A percentile compares a stretch with the other conserved stretches of the same genome.
These are phyloP conservation scores for Herpailurus yagouaroundi DNA, from an alignment of 2,113 vertebrate species.

Conservation along the genomic window DNA sequence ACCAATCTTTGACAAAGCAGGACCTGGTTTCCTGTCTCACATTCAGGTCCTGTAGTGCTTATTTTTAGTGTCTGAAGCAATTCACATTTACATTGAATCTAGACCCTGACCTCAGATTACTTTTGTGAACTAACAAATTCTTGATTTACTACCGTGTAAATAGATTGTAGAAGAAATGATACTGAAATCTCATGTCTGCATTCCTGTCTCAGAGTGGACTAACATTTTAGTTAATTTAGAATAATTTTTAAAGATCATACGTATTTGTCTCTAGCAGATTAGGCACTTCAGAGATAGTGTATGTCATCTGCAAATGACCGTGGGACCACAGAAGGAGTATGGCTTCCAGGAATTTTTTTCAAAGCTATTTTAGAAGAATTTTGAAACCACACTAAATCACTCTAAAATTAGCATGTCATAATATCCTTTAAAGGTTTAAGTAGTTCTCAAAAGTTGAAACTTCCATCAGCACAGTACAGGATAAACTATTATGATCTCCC, in stretches of 20 bases:
- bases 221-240: neutral
- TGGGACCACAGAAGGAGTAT: fast-evolving
- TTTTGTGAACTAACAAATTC: neutral
- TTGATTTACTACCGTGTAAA: neutral
- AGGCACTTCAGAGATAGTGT: neutral
- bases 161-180: neutral
- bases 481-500: fast-evolving
- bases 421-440: neutral
- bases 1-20: no score
- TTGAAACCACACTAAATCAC: neutral
- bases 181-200: neutral
- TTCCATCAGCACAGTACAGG: neutral
- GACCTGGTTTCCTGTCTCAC: no score
- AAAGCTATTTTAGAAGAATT: neutral
- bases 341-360: neutral
- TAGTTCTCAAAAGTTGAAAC: neutral
- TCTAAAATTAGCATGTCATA: neutral
- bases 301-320: neutral
- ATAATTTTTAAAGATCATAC: neutral
- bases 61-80: neutral
- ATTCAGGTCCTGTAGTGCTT: no score
- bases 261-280: neutral
- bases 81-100: neutral
- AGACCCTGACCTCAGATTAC: neutral
- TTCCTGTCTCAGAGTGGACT: neutral